Base-by-base conservation (phyloP, 1,140 invertebrate genomes). In the Lordiphosa mommai region DNA sequence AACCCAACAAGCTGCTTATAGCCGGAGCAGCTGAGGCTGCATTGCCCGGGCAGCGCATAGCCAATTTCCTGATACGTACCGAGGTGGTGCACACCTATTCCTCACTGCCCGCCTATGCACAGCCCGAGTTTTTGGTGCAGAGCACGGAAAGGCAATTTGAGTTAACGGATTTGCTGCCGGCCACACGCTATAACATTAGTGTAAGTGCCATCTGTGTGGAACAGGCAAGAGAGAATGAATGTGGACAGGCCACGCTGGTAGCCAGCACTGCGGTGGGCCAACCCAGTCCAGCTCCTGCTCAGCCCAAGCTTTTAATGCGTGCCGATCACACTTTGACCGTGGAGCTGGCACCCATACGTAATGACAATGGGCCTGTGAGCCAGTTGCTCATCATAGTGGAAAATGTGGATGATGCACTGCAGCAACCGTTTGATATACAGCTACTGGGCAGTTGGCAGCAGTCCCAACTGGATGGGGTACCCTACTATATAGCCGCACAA, bases 401-500 rank as follows among this genome's bases (percentile, higher is more conserved):
- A 41, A 63, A 64, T 17, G 91, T 94, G 1, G 92, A 95, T 80
- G 91, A 92, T 68, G 88, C 91, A 16, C 89, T 91, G 43, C 90
- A 91, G 52, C 91, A 91, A 70, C 89, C 90, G 1, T 93, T 94
- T 14, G 86, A 89, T 44, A 57, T 47, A 5, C 58, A 71, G 56
- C 90, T 92, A 33, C 86, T 91, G 10, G 91, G 92, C 13, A 91
- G 92, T 70, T 94, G 92, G 87, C 72, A 91, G 70, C 90, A 91
- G 77, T 92, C 93, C 2, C 88, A 86, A 47, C 90, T 89, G 61
- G 91, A 92, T 63, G 93, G 91, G 8, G 73, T 93, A 3, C 92
- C 92, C 9, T 96, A 95, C 86, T 97, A 97, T 69, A 93, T 96
- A 23, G 92, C 95, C 12, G 96, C 93, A 1, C 93, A 96, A 88